A percentile compares a stretch with the other conserved stretches of the same genome.
Conservation (phyloP, 1,140 invertebrate genomes). For the Drosophila lacteicornis region DNA sequence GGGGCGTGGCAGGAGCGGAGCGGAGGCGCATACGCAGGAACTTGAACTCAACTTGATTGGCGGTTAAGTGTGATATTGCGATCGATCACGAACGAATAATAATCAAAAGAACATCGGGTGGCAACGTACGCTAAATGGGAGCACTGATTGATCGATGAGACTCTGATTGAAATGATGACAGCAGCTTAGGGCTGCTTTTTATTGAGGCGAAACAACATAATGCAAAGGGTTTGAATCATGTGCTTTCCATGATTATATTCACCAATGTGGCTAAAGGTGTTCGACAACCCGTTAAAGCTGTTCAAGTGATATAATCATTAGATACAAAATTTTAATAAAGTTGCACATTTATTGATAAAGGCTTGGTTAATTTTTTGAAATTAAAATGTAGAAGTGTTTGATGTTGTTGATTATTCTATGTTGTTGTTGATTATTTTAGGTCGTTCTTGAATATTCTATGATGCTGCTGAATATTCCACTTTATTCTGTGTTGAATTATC, state of each 20-base stretch:
- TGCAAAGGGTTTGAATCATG: slow-evolving; percentile 33
- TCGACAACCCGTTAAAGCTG: slow-evolving; percentile 5
- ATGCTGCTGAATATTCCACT: too few species aligned
- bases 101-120: slow-evolving; percentile 6
- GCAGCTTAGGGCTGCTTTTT: slow-evolving; percentile 19
- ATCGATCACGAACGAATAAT: slow-evolving; percentile 47
- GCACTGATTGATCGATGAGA: slow-evolving; percentile 69
- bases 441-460: not conserved
- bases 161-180: slow-evolving; percentile 58
- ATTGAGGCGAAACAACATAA: slow-evolving; percentile 19
- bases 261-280: not conserved
- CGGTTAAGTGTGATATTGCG: slow-evolving; percentile 45
- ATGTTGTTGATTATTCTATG: not conserved
- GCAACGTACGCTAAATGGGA: slow-evolving; percentile 58
- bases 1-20: slow-evolving; percentile 36
- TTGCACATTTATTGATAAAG: not conserved
- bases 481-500: too few species aligned
- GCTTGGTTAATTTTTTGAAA: not conserved
- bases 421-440: too few species aligned
- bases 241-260: not conserved
- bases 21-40: slow-evolving; percentile 29
- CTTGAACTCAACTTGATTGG: slow-evolving; percentile 64
- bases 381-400: not conserved
- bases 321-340: not conserved
- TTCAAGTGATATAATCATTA: not conserved